phyloP scores from a whole-genome alignment of 2,113 vertebrate species.

The Caranx ignobilis region DNA sequence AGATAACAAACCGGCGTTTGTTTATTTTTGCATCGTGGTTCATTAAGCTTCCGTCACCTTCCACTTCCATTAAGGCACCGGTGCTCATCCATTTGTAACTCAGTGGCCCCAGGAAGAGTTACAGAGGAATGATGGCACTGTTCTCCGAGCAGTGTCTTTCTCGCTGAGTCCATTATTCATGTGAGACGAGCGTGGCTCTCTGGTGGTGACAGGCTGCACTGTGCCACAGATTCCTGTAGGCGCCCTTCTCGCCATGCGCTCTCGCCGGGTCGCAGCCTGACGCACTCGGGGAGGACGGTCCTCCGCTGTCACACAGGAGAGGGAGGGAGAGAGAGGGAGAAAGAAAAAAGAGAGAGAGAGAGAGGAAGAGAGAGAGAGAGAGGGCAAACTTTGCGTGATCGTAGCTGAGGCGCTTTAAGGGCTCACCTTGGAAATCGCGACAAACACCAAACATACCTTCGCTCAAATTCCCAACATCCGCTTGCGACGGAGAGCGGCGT shows the following conservation, averaged over 20 bases:
- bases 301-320: slow-evolving; percentile 61
- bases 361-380: slow-evolving; percentile 11
- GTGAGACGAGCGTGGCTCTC: slow-evolving; percentile 36
- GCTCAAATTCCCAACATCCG: slow-evolving; percentile 34
- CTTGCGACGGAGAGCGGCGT: slow-evolving; percentile 26
- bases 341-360: background rate
- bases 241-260: slow-evolving; percentile 77
- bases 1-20: background rate
- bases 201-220: slow-evolving; percentile 69
- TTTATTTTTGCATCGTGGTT: slow-evolving; percentile 36
- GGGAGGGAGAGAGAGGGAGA: slow-evolving; percentile 32
- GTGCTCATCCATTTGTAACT: slow-evolving; percentile 55
- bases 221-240: slow-evolving; percentile 81
- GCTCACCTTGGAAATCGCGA: slow-evolving; percentile 52
- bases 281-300: slow-evolving; percentile 69
- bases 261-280: slow-evolving; percentile 75
- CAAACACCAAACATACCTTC: slow-evolving; percentile 31
- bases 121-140: slow-evolving; percentile 44
- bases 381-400: slow-evolving; percentile 75
- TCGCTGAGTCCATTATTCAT: slow-evolving; percentile 67
- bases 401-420: slow-evolving; percentile 51
- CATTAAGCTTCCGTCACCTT: slow-evolving; percentile 60
- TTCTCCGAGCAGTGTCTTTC: slow-evolving; percentile 36
- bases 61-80: slow-evolving; percentile 49
- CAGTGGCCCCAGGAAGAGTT: slow-evolving; percentile 44